Conservation (phyloP, 2,888 invertebrate genomes). For the Chymomyza amoena region DNA sequence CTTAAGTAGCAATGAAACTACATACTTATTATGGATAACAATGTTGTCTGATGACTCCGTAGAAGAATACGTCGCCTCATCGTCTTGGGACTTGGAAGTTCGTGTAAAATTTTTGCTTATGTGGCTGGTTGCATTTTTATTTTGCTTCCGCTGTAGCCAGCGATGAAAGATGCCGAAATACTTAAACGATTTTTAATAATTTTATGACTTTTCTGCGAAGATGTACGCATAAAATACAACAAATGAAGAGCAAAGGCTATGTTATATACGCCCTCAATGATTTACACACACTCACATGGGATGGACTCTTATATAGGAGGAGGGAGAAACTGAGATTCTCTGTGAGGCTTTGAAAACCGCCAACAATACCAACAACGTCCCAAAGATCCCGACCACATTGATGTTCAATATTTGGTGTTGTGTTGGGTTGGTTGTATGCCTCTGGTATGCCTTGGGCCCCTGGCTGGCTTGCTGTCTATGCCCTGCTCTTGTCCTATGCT, state of each 20-base stretch:
- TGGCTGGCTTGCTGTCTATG: background rate
- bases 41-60: slow-evolving; percentile 46
- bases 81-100: slow-evolving; percentile 10
- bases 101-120: slow-evolving; percentile 20
- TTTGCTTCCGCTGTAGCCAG: slow-evolving; percentile 71
- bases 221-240: slow-evolving; percentile 74
- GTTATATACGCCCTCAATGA: slow-evolving; percentile 71
- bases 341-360: background rate
- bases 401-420: background rate
- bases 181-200: slow-evolving; percentile 74
- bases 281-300: slow-evolving; percentile 52
- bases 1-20: slow-evolving; percentile 48
- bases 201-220: slow-evolving; percentile 72
- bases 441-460: background rate
- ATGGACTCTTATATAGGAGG: background rate
- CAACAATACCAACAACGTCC: background rate
- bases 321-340: slow-evolving; percentile 6
- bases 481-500: background rate
- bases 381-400: background rate
- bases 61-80: background rate
- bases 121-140: slow-evolving; percentile 48
- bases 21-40: slow-evolving; percentile 59
- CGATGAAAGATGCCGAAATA: slow-evolving; percentile 74
- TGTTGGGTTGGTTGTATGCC: background rate
- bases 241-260: slow-evolving; percentile 71